Base-by-base conservation (phyloP, 2,888 invertebrate species). In the Thereva nobilitata region DNA sequence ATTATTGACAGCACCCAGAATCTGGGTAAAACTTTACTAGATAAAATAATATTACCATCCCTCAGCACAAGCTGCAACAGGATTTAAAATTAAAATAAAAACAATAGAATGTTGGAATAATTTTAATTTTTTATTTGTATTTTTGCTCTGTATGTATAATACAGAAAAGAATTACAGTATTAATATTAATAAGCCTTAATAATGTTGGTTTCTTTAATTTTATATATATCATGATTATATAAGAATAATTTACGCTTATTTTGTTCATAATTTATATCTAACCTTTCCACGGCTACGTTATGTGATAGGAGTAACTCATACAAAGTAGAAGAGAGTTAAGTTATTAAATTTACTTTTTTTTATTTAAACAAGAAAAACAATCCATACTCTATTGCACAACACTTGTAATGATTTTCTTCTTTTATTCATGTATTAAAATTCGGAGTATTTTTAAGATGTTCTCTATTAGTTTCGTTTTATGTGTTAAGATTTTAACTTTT, bases 161-260 rank as follows among this genome's bases (percentile, higher is more conserved):
- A 67, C 69, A 69, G 65, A 55, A 64, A 61, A 65, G 40, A 68
- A 61, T 65, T 69, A 69, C 69, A 69, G 45, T 69, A 64, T 56
- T 66, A 57, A 56, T 66, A 66, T 63, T 66, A 64, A 53, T 68
- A 68, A 69, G 69, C 69, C 69, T 69, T 69, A 69, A 65, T 47
- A 44, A 7, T 8, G 9, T 42, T 42, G 7, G 7, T 42, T 8
- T 9, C 35, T 41, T 63, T 12, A 38, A 34, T 10, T 59, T 40
- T 38, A 49, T 64, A 44, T 52, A 38, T 64, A 54, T 44, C 44
- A 52, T 64, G 52, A 52, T 64, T 52, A 52, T 64, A 64, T 54
- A 64, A 64, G 64, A 64, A 64, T 64, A 64, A 64, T 64, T 52
- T 55, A 64, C 44, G 35, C 54, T 64, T 64, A 44, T n/a, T 50